Evolutionary conservation across 2,797 vertebrate species (phyloP), one percentile per base, ranked within the genome.

Genomic region (Allobates femoralis): DNA sequence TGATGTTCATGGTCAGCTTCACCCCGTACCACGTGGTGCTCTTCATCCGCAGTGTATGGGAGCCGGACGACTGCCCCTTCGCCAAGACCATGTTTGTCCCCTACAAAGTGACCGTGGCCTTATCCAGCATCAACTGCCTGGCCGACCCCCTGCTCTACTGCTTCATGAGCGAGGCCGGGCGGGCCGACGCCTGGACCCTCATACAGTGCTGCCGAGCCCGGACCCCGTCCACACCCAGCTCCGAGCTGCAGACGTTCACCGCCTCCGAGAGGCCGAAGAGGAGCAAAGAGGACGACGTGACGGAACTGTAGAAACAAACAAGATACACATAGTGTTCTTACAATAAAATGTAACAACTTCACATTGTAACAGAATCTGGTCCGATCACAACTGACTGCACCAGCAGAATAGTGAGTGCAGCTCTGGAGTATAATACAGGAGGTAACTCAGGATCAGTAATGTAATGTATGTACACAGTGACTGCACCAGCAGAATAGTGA

Each of bases 61-160:
- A 95, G 46, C 86, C 71, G 0, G 2, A 53, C 0, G 64, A 85
- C 23, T 90, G 91, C 64, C 6, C 32, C 2, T 84, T 88, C 16
- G 74, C 67, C 0, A 1, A 10, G 0, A 86, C 71, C 53, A 77
- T 94, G 23, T 89, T 94, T 85, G 90, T 92, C n/a, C 89, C 92
- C 0, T 95, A 96, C 81, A 96, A 96, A 89, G 78, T 97, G 79
- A 94, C 94, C 0, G 88, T 93, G 5, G 95, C 95, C 1, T 81
- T 98, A 55, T 93, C 96, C 0, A 94, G 90, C 80, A 89, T 98
- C 55, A 98, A 98, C 89, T 97, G 96, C 86, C 91, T 98, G 1
- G 94, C 93, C 0, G 96, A 98, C 83, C 97, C 97, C 0, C 87
- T 98, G 73, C 93, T 99, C 53, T 99, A 99, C 89, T 97, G 96